These are phyloP conservation scores for Sarcophaga rosellei DNA, from an alignment of 2,888 invertebrate species.

Conservation along the genomic window DNA sequence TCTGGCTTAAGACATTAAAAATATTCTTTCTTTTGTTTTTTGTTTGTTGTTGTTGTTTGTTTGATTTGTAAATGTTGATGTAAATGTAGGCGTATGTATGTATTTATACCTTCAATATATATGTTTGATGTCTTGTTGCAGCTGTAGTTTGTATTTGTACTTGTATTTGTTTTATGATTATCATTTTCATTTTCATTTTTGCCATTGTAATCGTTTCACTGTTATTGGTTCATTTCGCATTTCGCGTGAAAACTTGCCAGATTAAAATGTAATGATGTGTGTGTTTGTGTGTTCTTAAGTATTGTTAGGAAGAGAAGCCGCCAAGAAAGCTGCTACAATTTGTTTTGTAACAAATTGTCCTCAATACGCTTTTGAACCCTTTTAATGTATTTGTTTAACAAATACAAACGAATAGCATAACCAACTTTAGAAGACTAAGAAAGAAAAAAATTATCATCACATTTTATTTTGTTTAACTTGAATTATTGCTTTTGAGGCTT, in stretches of 20 bases:
- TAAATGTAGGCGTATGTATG: not conserved
- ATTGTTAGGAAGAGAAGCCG: not conserved
- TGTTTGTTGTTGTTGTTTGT: not conserved
- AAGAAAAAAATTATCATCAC: not conserved
- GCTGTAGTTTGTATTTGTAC: not conserved
- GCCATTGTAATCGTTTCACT: not conserved
- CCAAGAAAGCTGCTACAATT: slow-evolving; percentile 11
- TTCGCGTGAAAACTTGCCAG: slow-evolving; percentile 14
- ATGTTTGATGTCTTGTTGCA: not conserved
- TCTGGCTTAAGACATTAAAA: slow-evolving; percentile 33
- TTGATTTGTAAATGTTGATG: not conserved
- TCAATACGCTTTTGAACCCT: slow-evolving; percentile 45
- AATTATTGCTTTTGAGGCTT: slow-evolving; percentile 21
- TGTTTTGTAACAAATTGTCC: slow-evolving; percentile 37
- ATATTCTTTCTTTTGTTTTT: slow-evolving; percentile 15
- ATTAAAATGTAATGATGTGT: not conserved
- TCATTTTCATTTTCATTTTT: not conserved
- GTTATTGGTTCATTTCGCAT: not conserved
- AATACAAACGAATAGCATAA: slow-evolving; percentile 39
- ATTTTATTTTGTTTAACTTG: slow-evolving; percentile 38
- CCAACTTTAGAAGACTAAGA: not conserved
- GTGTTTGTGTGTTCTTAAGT: not conserved
- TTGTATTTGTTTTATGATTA: not conserved
- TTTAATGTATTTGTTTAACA: slow-evolving; percentile 37
- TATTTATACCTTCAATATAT: not conserved